These are phyloP conservation scores for Acronicta aceris DNA, from an alignment of 2,888 invertebrate species.

Conservation along the genomic window DNA sequence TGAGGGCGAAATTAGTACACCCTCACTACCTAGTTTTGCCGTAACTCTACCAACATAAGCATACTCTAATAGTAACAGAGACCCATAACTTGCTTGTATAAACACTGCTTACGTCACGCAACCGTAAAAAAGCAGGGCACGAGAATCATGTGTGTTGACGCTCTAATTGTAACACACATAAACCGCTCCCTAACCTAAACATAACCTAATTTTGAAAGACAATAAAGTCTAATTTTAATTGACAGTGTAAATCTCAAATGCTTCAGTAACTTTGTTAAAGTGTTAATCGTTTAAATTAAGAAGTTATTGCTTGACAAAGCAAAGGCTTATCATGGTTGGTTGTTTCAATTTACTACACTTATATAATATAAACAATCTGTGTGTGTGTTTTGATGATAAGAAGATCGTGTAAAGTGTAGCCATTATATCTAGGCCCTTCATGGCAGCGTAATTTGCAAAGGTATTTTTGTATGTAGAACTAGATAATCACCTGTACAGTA, in stretches of 20 bases:
- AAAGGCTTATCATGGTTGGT: constrained; percentile 41
- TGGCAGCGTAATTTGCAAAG: constrained; percentile 7
- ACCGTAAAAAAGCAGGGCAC: constrained; percentile 59
- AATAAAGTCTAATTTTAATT: constrained; percentile 40
- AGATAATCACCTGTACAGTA: neutral
- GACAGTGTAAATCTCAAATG: constrained; percentile 29
- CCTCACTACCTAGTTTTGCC: neutral
- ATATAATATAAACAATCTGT: constrained; percentile 42
- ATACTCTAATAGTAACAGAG: constrained; percentile 2
- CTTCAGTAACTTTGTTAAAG: constrained; percentile 43
- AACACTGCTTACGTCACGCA: constrained; percentile 44
- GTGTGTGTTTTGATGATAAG: constrained; percentile 29
- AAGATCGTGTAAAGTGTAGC: neutral
- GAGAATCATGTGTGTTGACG: constrained; percentile 46
- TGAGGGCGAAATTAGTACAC: too few relatives aligned
- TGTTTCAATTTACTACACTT: constrained; percentile 48
- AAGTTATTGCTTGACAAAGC: constrained; percentile 50
- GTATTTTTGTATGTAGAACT: neutral
- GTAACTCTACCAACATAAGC: neutral
- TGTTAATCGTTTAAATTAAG: constrained; percentile 62
- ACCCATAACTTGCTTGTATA: constrained; percentile 19
- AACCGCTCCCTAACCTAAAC: constrained; percentile 1
- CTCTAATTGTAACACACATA: constrained; percentile 51
- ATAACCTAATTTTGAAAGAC: fast-evolving
- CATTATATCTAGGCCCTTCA: constrained; percentile 3